phyloP scores from a whole-genome alignment of 2,888 invertebrate genomes.

The Holacanthella duospinosa region DNA sequence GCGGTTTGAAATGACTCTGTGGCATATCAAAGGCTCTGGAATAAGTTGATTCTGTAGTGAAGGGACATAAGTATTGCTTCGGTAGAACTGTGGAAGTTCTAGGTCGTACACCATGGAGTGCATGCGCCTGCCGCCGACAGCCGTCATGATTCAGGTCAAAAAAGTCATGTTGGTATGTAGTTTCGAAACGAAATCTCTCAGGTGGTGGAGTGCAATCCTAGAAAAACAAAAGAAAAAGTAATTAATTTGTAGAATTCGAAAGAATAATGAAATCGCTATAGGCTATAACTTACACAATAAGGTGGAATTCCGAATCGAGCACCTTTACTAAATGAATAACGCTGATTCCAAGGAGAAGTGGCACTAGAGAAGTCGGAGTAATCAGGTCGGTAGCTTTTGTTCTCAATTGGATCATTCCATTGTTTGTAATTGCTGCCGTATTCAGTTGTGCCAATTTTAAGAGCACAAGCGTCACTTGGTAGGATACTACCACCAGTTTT shows the following conservation, averaged over 20 bases:
- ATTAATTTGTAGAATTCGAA: not conserved
- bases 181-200: constrained; percentile 34
- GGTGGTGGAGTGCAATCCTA: constrained; percentile 13
- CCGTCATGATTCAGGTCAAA: constrained; percentile 22
- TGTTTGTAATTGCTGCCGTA: constrained; percentile 32
- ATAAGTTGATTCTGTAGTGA: constrained; percentile 35
- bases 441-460: constrained; percentile 29
- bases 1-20: too few relatives aligned
- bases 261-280: not conserved
- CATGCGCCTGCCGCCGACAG: constrained; percentile 4
- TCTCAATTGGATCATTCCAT: constrained; percentile 22
- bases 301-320: constrained; percentile 16
- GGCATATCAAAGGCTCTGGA: constrained; percentile 33
- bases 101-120: constrained; percentile 26
- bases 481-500: constrained; percentile 20
- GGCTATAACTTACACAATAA: constrained; percentile 7
- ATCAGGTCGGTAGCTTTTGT: not conserved
- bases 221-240: not conserved
- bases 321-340: constrained; percentile 15
- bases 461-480: constrained; percentile 21
- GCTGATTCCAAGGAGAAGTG: constrained; percentile 4
- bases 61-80: constrained; percentile 31
- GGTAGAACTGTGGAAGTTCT: constrained; percentile 24
- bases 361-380: constrained; percentile 13
- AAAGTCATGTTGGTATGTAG: constrained; percentile 33